Percentiles rank a stretch among this genome's conserved stretches.
These are phyloP conservation scores for Cenopis cana DNA, from an alignment of 2,888 invertebrate genomes.

Conservation along the genomic window DNA sequence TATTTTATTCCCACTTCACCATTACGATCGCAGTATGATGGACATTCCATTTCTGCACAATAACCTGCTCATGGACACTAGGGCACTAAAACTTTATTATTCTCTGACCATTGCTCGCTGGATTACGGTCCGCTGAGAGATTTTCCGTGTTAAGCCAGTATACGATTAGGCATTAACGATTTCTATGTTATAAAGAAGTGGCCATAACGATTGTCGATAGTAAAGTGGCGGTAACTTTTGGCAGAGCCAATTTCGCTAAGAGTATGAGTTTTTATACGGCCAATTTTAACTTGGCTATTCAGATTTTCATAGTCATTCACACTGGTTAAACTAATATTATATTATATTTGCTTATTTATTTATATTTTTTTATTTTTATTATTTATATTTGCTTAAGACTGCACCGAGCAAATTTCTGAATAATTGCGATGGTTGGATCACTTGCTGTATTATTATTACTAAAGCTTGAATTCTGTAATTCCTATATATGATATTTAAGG, in stretches of 20 bases:
- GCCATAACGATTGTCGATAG: background rate
- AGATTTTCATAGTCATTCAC: too few relatives aligned
- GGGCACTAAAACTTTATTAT: constrained; percentile 19
- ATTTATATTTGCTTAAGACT: too few relatives aligned
- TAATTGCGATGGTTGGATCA: too few relatives aligned
- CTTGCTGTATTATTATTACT: too few relatives aligned
- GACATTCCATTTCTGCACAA: constrained; percentile 2
- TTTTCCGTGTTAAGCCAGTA: constrained; percentile 14
- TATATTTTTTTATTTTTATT: too few relatives aligned
- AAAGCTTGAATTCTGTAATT: too few relatives aligned
- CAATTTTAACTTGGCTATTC: too few relatives aligned
- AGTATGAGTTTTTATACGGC: background rate
- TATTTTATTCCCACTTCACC: background rate
- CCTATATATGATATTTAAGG: too few relatives aligned
- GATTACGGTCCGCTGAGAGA: constrained; percentile 10
- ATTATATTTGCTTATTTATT: too few relatives aligned
- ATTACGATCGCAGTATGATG: background rate
- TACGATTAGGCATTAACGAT: background rate
- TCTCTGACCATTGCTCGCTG: constrained; percentile 15
- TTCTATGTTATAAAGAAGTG: constrained; percentile 5
- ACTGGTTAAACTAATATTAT: too few relatives aligned
- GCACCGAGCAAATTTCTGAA: too few relatives aligned
- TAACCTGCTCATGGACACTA: constrained; percentile 7
- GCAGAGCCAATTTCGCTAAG: background rate
- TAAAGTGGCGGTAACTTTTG: background rate